Conservation (phyloP, 1,140 invertebrate species). For the Oppia nitens region DNA sequence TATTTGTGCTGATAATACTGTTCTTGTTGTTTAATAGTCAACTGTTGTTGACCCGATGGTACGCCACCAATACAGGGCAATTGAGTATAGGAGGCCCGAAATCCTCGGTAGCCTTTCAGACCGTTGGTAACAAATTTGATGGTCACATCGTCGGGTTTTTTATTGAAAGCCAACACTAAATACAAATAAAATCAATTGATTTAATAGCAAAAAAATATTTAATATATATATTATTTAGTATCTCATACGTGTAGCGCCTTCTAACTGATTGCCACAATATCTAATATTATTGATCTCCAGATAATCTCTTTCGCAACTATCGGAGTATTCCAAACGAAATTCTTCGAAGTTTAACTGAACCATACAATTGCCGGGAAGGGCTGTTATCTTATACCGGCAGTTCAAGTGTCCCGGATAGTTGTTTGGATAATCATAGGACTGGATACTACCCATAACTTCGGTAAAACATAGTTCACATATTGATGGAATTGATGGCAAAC, state of each 20-base stretch:
- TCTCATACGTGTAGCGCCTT: conserved; percentile 21
- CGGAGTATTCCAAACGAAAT: conserved; percentile 18
- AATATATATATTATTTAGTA: neutral
- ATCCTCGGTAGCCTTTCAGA: conserved; percentile 17
- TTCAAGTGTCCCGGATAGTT: conserved; percentile 18
- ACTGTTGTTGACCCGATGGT: neutral
- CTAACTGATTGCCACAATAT: conserved; percentile 23
- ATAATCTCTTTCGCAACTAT: conserved; percentile 21
- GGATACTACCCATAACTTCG: conserved; percentile 18
- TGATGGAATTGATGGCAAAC: conserved; percentile 7
- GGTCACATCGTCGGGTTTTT: conserved; percentile 15
- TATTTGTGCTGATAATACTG: neutral
- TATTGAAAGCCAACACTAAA: conserved; percentile 20
- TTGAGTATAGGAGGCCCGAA: conserved; percentile 17
- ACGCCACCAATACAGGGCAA: conserved; percentile 12
- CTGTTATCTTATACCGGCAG: conserved; percentile 20
- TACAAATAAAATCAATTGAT: neutral
- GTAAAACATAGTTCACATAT: conserved; percentile 20
- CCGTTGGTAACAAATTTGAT: conserved; percentile 19
- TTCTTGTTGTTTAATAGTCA: neutral
- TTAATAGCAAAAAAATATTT: neutral
- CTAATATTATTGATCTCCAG: conserved; percentile 22
- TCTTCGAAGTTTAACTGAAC: conserved; percentile 21
- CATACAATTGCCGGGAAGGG: conserved; percentile 18
- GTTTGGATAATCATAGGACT: conserved; percentile 20